Evolutionary conservation across 2,888 invertebrate genomes (phyloP).

Genomic region (Micropterix aruncella): DNA sequence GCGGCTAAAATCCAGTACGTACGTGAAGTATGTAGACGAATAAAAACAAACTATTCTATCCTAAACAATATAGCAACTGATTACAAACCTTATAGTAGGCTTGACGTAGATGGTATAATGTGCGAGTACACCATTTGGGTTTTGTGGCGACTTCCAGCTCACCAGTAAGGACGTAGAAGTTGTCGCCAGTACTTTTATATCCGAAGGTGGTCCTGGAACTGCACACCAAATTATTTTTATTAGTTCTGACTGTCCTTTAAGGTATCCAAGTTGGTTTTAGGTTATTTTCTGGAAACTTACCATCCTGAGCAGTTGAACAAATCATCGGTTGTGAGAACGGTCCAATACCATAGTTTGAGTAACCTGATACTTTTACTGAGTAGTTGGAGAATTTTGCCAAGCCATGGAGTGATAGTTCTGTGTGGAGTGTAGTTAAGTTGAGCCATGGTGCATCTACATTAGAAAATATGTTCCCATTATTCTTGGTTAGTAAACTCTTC

Average conservation of each 20-base stretch:
- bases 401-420: conserved; percentile 62
- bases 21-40: too few species aligned
- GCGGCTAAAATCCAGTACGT: too few species aligned
- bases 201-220: conserved; percentile 76
- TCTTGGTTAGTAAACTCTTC: too few species aligned
- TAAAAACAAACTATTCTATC: too few species aligned
- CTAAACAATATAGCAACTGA: too few species aligned
- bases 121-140: conserved; percentile 66
- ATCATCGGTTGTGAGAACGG: conserved; percentile 60
- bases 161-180: conserved; percentile 69
- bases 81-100: conserved; percentile 33
- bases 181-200: conserved; percentile 67
- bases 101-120: conserved; percentile 67
- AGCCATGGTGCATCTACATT: conserved; percentile 29
- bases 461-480: conserved; percentile 3
- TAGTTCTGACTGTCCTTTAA: too few species aligned
- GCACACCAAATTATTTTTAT: conserved; percentile 10
- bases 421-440: conserved; percentile 48
- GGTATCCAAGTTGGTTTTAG: too few species aligned
- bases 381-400: conserved; percentile 77
- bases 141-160: conserved; percentile 69
- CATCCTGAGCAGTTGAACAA: conserved; percentile 74
- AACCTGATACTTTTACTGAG: conserved; percentile 71
- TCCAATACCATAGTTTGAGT: conserved; percentile 73
- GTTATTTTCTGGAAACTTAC: too few species aligned